Evolutionary conservation across 2,888 invertebrate species (phyloP).

Genomic region (Mythimna loreyi): DNA sequence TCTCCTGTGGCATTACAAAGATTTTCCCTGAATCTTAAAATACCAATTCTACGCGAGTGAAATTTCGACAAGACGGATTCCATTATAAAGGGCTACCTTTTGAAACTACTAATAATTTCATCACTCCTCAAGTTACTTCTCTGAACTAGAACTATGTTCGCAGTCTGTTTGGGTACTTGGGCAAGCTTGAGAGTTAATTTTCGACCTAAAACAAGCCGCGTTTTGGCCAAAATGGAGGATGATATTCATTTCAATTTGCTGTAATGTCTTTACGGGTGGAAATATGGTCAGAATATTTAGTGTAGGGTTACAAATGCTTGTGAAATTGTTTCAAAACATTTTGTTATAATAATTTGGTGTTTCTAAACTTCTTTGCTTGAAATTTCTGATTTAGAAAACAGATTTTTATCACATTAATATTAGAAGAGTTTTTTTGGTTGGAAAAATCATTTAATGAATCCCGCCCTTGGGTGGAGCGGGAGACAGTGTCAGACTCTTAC

Average conservation of each 20-base stretch:
- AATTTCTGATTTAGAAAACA: too few relatives aligned
- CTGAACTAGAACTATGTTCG: conserved; percentile 19
- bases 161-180: conserved; percentile 5
- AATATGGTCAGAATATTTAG: conserved; percentile 4
- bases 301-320: conserved; percentile 19
- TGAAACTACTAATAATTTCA: conserved; percentile 17
- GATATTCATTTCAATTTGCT: conserved; percentile 16
- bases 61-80: neutral
- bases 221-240: conserved; percentile 26
- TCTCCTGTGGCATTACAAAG: too few relatives aligned
- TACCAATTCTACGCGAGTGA: too few relatives aligned
- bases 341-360: neutral
- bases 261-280: neutral
- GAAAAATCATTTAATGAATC: too few relatives aligned
- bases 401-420: too few relatives aligned
- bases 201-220: neutral
- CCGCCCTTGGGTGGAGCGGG: too few relatives aligned
- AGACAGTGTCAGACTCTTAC: too few relatives aligned
- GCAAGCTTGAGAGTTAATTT: conserved; percentile 27
- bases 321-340: neutral
- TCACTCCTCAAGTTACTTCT: conserved; percentile 6
- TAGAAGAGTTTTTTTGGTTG: too few relatives aligned
- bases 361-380: too few relatives aligned
- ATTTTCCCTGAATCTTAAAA: too few relatives aligned
- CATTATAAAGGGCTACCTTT: neutral